phyloP scores from a whole-genome alignment of 2,113 vertebrate species.

The Choloepus hoffmanni region DNA sequence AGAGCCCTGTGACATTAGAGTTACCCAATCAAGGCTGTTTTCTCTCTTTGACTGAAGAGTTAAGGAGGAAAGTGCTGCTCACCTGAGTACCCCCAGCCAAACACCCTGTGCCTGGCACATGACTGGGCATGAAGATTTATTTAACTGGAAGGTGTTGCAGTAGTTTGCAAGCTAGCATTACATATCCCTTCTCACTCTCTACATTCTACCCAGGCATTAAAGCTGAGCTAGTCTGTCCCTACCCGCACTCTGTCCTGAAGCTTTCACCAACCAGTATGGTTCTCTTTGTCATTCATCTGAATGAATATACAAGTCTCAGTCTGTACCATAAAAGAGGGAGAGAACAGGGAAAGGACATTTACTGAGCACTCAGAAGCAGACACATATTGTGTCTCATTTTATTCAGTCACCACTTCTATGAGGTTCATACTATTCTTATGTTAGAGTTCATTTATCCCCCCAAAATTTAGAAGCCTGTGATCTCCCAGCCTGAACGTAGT shows the following conservation, averaged over 20 bases:
- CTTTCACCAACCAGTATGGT: not conserved
- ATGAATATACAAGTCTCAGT: not conserved
- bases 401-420: not conserved
- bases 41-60: not conserved
- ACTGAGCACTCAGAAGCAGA: not conserved
- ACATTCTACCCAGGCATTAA: not conserved
- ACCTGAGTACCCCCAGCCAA: not conserved
- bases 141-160: not conserved
- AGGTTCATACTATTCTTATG: not conserved
- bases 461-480: not conserved
- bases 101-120: not conserved
- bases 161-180: not conserved
- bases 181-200: not conserved
- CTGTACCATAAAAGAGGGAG: not conserved
- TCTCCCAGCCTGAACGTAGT: no score
- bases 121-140: not conserved
- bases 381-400: not conserved
- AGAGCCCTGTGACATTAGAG: not conserved
- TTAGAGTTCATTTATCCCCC: not conserved
- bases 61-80: not conserved
- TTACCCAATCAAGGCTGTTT: not conserved
- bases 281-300: not conserved
- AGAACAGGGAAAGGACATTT: not conserved
- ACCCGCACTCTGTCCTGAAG: not conserved
- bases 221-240: not conserved